These are phyloP conservation scores for Meleagris gallopavo DNA, from an alignment of 2,113 vertebrate species.

Conservation along the genomic window DNA sequence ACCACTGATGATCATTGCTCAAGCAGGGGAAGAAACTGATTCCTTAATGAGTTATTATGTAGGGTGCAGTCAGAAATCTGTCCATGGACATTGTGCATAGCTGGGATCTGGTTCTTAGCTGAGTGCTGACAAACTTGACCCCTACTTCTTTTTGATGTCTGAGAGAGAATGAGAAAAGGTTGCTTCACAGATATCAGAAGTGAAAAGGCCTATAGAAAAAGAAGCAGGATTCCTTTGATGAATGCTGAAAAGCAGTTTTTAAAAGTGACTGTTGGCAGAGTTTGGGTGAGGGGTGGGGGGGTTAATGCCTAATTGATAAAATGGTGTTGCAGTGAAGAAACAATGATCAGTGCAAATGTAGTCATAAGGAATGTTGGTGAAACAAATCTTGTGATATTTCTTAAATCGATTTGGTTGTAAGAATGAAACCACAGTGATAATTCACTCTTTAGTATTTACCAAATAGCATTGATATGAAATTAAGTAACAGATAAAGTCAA, in stretches of 20 bases:
- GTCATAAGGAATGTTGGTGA: background rate
- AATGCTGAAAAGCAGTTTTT: background rate
- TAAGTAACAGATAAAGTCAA: background rate
- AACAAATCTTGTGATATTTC: background rate
- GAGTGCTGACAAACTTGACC: background rate
- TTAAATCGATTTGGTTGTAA: background rate
- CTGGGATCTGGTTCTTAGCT: background rate
- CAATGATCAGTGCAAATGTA: background rate
- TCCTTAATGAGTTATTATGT: background rate
- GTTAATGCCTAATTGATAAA: background rate
- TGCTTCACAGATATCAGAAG: background rate
- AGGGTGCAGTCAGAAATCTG: background rate
- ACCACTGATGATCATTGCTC: rapidly evolving
- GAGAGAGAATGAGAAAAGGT: background rate
- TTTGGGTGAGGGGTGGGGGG: background rate
- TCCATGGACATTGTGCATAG: background rate
- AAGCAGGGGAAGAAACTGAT: rapidly evolving
- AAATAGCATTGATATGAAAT: background rate
- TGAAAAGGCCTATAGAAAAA: background rate
- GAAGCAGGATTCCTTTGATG: background rate
- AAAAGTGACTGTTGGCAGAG: background rate
- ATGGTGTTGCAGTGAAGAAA: background rate
- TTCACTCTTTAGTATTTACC: background rate
- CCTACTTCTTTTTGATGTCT: background rate
- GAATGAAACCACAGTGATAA: background rate